These are phyloP conservation scores for Lingula anatina DNA, from an alignment of 2,888 invertebrate genomes.

Conservation along the genomic window DNA sequence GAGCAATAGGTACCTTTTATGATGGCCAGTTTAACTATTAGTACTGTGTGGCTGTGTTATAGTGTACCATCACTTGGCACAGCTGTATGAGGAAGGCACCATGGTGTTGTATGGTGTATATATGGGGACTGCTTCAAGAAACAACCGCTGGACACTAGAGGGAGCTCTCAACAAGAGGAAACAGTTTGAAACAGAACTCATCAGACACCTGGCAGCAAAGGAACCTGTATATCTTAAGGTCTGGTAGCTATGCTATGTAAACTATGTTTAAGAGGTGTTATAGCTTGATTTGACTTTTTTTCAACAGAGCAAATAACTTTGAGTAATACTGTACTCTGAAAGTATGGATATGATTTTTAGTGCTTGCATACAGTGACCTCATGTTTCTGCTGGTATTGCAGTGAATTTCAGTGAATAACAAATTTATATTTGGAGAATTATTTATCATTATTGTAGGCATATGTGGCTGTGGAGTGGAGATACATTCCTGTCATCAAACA, in stretches of 20 bases:
- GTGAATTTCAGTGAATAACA: too few relatives aligned
- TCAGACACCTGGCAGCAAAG: conserved; percentile 19
- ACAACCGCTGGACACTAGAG: conserved; percentile 31
- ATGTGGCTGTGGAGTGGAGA: conserved; percentile 36
- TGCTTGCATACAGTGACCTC: too few relatives aligned
- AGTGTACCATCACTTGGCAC: conserved; percentile 38
- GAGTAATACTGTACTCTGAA: too few relatives aligned
- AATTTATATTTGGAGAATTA: too few relatives aligned
- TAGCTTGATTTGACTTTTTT: not conserved
- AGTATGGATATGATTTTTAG: too few relatives aligned
- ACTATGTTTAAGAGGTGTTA: too few relatives aligned
- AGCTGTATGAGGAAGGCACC: conserved; percentile 23
- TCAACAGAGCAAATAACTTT: too few relatives aligned
- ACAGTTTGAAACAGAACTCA: conserved; percentile 33
- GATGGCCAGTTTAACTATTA: too few relatives aligned
- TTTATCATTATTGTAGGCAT: conserved; percentile 21
- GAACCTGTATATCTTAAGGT: conserved; percentile 39
- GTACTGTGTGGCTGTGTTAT: not conserved
- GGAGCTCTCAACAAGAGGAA: conserved; percentile 28
- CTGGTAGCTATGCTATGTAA: too few relatives aligned
- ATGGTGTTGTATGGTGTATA: conserved; percentile 34
- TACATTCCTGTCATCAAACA: conserved; percentile 37
- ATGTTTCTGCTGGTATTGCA: too few relatives aligned
- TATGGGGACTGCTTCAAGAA: conserved; percentile 30
- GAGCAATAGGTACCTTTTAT: not conserved